These are phyloP conservation scores for Hassar affinis DNA, from an alignment of 2,113 vertebrate species.

Conservation along the genomic window DNA sequence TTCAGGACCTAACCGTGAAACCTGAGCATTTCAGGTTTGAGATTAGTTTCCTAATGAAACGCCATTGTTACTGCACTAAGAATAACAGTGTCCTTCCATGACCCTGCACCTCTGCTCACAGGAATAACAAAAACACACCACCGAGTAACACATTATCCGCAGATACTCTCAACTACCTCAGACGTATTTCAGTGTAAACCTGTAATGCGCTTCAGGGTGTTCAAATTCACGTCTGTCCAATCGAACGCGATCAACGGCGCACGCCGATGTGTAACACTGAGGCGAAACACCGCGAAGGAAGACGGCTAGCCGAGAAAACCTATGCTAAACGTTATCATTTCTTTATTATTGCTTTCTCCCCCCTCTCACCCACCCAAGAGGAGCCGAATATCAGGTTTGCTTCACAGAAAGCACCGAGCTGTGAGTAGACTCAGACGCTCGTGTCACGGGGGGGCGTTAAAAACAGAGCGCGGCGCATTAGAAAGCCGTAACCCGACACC, in stretches of 20 bases:
- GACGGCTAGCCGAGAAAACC: neutral
- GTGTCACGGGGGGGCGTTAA: constrained; percentile 12
- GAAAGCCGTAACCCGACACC: constrained; percentile 15
- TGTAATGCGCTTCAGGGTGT: neutral
- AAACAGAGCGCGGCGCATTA: constrained; percentile 1
- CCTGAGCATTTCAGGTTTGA: neutral
- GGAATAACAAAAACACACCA: neutral
- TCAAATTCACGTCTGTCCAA: neutral
- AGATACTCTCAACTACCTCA: neutral
- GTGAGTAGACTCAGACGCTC: constrained; percentile 5
- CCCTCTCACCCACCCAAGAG: neutral
- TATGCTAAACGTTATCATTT: neutral
- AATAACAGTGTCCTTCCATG: neutral
- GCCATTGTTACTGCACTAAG: neutral
- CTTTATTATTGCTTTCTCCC: neutral
- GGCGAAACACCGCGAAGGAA: neutral
- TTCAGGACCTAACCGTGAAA: too few relatives aligned
- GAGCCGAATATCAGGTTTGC: neutral
- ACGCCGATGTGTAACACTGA: neutral
- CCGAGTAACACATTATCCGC: neutral
- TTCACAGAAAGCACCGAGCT: neutral
- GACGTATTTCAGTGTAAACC: neutral
- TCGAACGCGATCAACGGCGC: neutral
- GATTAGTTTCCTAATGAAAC: neutral
- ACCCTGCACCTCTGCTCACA: neutral